These are phyloP conservation scores for Harpegnathos saltator DNA, from an alignment of 1,140 invertebrate species.

Conservation along the genomic window DNA sequence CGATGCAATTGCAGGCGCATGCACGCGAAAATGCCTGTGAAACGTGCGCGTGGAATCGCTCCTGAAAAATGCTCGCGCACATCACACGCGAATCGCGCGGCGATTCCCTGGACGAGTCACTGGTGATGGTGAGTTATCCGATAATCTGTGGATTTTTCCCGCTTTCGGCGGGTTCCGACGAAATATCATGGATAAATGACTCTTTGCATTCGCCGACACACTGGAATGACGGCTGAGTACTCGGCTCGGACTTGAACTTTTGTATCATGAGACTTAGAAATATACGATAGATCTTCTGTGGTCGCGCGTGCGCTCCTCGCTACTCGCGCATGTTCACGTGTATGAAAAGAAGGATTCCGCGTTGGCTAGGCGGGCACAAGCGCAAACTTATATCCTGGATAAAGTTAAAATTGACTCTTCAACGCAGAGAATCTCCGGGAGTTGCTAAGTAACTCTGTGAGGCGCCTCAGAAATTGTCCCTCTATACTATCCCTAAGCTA, in stretches of 20 bases:
- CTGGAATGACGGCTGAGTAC: too few relatives aligned
- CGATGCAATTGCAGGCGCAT: not conserved
- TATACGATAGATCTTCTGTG: slow-evolving; percentile 38
- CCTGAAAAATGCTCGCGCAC: not conserved
- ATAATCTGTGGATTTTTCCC: not conserved
- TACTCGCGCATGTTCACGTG: slow-evolving; percentile 26
- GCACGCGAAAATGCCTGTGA: not conserved
- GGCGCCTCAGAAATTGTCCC: slow-evolving; percentile 55
- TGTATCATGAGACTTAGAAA: slow-evolving; percentile 37
- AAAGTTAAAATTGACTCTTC: slow-evolving; percentile 77
- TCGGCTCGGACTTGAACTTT: too few relatives aligned
- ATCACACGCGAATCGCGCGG: too few relatives aligned
- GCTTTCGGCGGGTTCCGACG: not conserved
- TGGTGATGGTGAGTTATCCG: not conserved
- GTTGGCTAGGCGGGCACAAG: slow-evolving; percentile 41
- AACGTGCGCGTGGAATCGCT: not conserved
- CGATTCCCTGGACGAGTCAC: not conserved
- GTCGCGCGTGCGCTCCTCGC: not conserved
- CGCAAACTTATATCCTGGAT: slow-evolving; percentile 70
- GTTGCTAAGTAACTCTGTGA: slow-evolving; percentile 72
- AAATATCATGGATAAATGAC: too few relatives aligned
- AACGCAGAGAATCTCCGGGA: slow-evolving; percentile 64
- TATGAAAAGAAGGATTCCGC: slow-evolving; percentile 43
- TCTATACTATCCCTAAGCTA: slow-evolving; percentile 25
- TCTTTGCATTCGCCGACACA: too few relatives aligned